phyloP scores from a whole-genome alignment of 2,888 invertebrate genomes.

The Leptopilina syphax region DNA sequence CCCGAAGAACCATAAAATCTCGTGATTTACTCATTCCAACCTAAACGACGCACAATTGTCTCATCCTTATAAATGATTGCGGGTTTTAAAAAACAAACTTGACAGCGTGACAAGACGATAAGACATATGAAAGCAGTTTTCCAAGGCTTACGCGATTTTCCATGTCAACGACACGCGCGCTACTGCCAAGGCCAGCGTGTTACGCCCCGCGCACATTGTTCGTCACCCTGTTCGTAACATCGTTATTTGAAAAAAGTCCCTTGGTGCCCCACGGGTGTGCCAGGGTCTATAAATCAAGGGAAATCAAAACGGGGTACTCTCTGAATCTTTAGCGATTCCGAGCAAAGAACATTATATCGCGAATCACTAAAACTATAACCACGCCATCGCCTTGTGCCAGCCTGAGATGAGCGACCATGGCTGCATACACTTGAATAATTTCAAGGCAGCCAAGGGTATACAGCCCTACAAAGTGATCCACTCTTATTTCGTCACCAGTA shows the following conservation, averaged over 20 bases:
- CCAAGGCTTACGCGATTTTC: slow-evolving; percentile 56
- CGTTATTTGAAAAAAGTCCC: slow-evolving; percentile 59
- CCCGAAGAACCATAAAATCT: slow-evolving; percentile 46
- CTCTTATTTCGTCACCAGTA: slow-evolving; percentile 90
- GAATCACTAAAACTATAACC: slow-evolving; percentile 7
- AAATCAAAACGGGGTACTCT: slow-evolving; percentile 4
- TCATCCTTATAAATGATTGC: neutral
- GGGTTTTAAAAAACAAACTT: neutral
- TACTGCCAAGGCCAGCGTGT: slow-evolving; percentile 70
- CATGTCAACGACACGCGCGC: slow-evolving; percentile 70
- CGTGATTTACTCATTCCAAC: slow-evolving; percentile 9
- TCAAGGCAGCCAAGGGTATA: slow-evolving; percentile 87
- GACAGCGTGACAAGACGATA: slow-evolving; percentile 51
- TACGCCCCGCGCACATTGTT: slow-evolving; percentile 64
- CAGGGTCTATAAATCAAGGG: slow-evolving; percentile 13
- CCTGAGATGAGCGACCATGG: slow-evolving; percentile 82
- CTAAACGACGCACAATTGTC: neutral
- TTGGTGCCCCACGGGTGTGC: slow-evolving; percentile 42
- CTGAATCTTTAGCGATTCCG: slow-evolving; percentile 1
- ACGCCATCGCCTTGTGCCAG: slow-evolving; percentile 57
- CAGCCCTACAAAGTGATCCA: slow-evolving; percentile 88
- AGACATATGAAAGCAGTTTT: slow-evolving; percentile 45
- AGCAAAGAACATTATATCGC: slow-evolving; percentile 43
- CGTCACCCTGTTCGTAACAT: slow-evolving; percentile 53
- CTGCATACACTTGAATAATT: slow-evolving; percentile 88